Percentiles rank a stretch among this genome's conserved stretches.
phyloP scores from a whole-genome alignment of 2,888 invertebrate genomes.

The Carcina quercana region DNA sequence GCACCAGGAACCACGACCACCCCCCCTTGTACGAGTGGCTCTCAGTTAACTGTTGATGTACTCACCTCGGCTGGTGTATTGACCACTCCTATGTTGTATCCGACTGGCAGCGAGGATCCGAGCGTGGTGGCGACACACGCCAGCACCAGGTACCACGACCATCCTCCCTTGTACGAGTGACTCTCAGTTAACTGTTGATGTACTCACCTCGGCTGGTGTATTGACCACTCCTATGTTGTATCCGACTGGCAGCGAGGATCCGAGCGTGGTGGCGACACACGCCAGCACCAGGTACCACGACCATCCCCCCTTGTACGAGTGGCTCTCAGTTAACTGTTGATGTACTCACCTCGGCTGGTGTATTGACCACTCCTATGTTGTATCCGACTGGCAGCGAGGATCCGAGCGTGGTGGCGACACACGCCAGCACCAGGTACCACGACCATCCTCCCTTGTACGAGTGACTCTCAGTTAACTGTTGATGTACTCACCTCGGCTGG shows the following conservation, averaged over 20 bases:
- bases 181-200: not conserved
- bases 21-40: slow-evolving; percentile 41
- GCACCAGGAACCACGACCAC: slow-evolving; percentile 79
- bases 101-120: slow-evolving; percentile 87
- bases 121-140: slow-evolving; percentile 82
- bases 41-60: slow-evolving; percentile 14
- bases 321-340: slow-evolving; percentile 4
- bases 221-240: slow-evolving; percentile 92
- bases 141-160: slow-evolving; percentile 79
- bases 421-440: slow-evolving; percentile 77
- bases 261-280: slow-evolving; percentile 81
- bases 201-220: slow-evolving; percentile 83
- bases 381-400: slow-evolving; percentile 88
- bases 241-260: slow-evolving; percentile 87
- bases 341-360: slow-evolving; percentile 81
- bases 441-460: slow-evolving; percentile 75
- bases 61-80: slow-evolving; percentile 87
- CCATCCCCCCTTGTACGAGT: slow-evolving; percentile 70
- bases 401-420: slow-evolving; percentile 82
- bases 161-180: slow-evolving; percentile 56
- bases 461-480: slow-evolving; percentile 46
- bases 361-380: slow-evolving; percentile 90
- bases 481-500: slow-evolving; percentile 80
- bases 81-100: slow-evolving; percentile 90
- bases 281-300: slow-evolving; percentile 78